These are phyloP conservation scores for Halcyon chelicuti DNA, from an alignment of 2,797 vertebrate species.

Conservation along the genomic window DNA sequence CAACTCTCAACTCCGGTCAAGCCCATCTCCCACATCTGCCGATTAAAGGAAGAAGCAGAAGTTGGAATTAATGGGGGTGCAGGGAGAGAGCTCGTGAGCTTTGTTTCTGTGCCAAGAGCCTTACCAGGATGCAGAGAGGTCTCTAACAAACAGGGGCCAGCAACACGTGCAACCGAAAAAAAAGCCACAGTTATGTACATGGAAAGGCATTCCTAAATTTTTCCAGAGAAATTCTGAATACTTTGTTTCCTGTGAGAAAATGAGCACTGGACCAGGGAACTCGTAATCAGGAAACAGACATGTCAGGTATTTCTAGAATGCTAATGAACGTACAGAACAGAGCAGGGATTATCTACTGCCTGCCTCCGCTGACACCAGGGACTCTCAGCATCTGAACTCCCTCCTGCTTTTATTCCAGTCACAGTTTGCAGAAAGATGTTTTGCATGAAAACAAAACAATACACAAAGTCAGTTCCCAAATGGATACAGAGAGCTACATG, in stretches of 20 bases:
- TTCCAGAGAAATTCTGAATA: conserved; percentile 41
- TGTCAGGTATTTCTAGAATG: conserved; percentile 56
- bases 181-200: neutral
- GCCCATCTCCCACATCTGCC: neutral
- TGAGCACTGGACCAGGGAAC: conserved; percentile 10
- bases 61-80: neutral
- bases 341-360: conserved; percentile 25
- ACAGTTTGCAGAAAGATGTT: conserved; percentile 28
- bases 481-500: neutral
- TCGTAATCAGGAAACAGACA: conserved; percentile 54
- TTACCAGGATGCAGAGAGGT: neutral
- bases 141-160: neutral
- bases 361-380: conserved; percentile 24
- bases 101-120: neutral
- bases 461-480: conserved; percentile 22
- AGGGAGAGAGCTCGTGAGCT: neutral
- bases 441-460: conserved; percentile 29
- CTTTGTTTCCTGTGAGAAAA: conserved; percentile 41
- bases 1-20: neutral
- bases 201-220: neutral
- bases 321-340: conserved; percentile 44
- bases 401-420: conserved; percentile 49
- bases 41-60: neutral
- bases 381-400: conserved; percentile 23
- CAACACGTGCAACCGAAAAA: neutral